These are phyloP conservation scores for Macrostomum cliftonense DNA, from an alignment of 2,888 invertebrate genomes.

Conservation along the genomic window DNA sequence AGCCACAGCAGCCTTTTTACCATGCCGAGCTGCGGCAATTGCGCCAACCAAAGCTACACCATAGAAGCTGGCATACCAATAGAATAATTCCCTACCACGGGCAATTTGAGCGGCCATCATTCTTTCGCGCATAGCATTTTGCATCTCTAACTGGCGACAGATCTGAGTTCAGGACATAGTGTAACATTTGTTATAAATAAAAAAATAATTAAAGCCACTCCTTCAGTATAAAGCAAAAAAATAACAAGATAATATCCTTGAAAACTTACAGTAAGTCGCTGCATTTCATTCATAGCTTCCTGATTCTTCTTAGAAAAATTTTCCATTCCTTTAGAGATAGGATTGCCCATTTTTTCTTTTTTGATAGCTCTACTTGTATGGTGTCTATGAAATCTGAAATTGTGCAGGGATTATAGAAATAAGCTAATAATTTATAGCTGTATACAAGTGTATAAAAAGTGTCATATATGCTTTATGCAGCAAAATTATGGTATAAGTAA, in stretches of 20 bases:
- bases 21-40: constrained; percentile 8
- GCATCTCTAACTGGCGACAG: constrained; percentile 61
- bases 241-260: neutral
- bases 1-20: constrained; percentile 44
- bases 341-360: constrained; percentile 48
- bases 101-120: constrained; percentile 49
- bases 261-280: constrained; percentile 46
- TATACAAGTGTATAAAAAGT: too few relatives aligned
- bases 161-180: too few relatives aligned
- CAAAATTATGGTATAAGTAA: too few relatives aligned
- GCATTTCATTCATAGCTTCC: constrained; percentile 50
- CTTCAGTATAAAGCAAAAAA: too few relatives aligned
- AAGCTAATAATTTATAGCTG: too few relatives aligned
- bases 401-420: too few relatives aligned
- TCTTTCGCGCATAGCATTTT: constrained; percentile 57
- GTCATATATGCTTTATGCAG: too few relatives aligned
- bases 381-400: too few relatives aligned
- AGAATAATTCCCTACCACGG: constrained; percentile 51
- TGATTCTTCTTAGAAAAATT: constrained; percentile 52
- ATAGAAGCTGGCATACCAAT: constrained; percentile 54
- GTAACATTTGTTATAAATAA: too few relatives aligned
- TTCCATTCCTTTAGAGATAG: constrained; percentile 46
- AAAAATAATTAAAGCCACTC: too few relatives aligned
- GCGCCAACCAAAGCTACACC: constrained; percentile 24
- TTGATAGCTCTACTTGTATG: too few relatives aligned